Percentiles rank a stretch among this genome's conserved stretches.
phyloP scores from a whole-genome alignment of 2,888 invertebrate genomes.

The Brenthis hecate region DNA sequence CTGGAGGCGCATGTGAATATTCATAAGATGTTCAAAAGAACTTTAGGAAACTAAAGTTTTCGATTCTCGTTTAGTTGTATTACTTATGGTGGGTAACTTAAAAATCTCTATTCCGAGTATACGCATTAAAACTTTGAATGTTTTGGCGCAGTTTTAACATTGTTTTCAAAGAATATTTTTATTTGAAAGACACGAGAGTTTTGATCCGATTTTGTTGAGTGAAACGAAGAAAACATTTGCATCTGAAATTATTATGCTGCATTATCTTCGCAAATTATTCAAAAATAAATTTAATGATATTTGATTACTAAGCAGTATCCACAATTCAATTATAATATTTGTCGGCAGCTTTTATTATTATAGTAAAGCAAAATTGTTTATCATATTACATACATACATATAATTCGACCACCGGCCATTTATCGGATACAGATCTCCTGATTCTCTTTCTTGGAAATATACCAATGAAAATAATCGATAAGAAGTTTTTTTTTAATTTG shows the following conservation, averaged over 20 bases:
- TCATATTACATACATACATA: too few relatives aligned
- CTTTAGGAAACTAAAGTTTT: constrained; percentile 50
- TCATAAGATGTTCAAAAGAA: constrained; percentile 57
- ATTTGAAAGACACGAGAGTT: constrained; percentile 7
- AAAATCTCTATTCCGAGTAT: constrained; percentile 29
- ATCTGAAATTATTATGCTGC: constrained; percentile 7
- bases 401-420: too few relatives aligned
- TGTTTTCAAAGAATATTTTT: constrained; percentile 18
- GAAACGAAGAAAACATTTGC: not conserved
- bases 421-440: too few relatives aligned
- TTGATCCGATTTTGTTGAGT: not conserved
- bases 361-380: too few relatives aligned
- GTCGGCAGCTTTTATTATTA: too few relatives aligned
- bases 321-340: too few relatives aligned
- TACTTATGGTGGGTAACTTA: constrained; percentile 34
- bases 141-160: constrained; percentile 11
- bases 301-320: too few relatives aligned
- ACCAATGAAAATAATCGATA: too few relatives aligned
- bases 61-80: constrained; percentile 35
- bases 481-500: too few relatives aligned
- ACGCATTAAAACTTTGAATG: constrained; percentile 27
- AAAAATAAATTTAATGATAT: too few relatives aligned
- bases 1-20: constrained; percentile 66
- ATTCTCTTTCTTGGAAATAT: too few relatives aligned
- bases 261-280: too few relatives aligned